These are phyloP conservation scores for Xenops minutus DNA, from an alignment of 2,797 vertebrate genomes.

Conservation along the genomic window DNA sequence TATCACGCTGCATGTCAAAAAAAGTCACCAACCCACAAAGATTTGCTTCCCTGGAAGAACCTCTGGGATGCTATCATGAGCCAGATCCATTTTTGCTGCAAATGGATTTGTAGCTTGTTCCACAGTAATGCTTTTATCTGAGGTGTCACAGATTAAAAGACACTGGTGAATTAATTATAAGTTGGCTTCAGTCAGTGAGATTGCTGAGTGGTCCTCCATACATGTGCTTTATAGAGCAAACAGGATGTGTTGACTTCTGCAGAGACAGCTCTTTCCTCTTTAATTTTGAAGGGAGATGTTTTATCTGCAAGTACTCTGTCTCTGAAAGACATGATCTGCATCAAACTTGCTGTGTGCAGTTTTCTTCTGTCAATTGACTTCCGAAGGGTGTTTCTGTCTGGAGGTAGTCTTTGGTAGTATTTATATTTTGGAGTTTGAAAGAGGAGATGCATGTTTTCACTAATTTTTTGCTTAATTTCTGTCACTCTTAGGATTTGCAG, in stretches of 20 bases:
- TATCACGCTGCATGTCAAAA: neutral
- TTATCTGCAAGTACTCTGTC: neutral
- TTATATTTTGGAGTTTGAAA: neutral
- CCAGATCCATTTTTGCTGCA: neutral
- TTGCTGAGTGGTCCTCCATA: neutral
- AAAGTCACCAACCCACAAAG: neutral
- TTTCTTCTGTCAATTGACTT: neutral
- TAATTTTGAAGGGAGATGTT: neutral
- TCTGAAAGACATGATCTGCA: neutral
- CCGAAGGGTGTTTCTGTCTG: neutral
- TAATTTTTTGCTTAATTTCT: neutral
- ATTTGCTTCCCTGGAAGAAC: neutral
- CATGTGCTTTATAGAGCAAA: neutral
- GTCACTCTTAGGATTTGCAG: neutral
- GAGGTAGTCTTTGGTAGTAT: neutral
- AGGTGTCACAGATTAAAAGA: neutral
- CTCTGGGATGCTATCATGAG: neutral
- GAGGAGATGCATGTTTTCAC: neutral
- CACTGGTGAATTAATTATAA: neutral
- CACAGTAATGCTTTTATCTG: neutral
- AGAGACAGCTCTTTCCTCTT: neutral
- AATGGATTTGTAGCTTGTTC: neutral
- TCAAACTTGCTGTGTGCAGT: neutral
- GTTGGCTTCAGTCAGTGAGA: neutral
- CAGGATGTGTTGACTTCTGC: neutral